Conservation (phyloP, 2,113 vertebrate species). For the Megatriorchis doriae region DNA sequence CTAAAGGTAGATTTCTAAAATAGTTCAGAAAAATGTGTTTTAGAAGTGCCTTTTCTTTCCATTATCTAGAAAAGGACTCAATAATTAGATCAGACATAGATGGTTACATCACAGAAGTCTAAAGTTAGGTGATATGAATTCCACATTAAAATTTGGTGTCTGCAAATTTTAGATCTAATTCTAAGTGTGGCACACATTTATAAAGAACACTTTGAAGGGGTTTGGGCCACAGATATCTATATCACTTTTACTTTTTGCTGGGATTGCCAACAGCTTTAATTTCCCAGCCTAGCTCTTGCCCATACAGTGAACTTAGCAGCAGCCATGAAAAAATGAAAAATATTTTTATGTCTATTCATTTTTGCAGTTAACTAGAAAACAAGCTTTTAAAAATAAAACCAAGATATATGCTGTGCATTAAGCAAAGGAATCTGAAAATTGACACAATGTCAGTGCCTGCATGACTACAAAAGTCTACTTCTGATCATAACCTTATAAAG, state of each 20-base stretch:
- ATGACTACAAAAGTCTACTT: background rate
- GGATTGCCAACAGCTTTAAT: background rate
- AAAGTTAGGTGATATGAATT: background rate
- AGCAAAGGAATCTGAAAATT: background rate
- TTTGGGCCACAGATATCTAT: background rate
- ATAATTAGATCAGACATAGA: conserved; percentile 9
- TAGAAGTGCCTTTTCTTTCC: background rate
- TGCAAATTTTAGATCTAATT: background rate
- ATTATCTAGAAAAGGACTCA: background rate
- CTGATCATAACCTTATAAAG: background rate
- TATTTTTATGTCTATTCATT: background rate
- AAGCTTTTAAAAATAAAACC: background rate
- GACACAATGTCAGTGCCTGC: background rate
- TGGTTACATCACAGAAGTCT: background rate
- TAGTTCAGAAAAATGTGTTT: background rate
- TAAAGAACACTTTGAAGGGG: background rate
- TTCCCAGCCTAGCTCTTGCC: background rate
- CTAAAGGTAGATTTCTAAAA: background rate
- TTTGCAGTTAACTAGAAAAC: background rate
- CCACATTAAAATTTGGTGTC: background rate
- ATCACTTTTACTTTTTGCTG: background rate
- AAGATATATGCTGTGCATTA: background rate
- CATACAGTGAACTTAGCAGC: background rate
- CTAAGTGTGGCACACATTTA: background rate
- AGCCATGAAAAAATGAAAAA: background rate